Conservation (phyloP, 1,140 invertebrate genomes). For the Lepidurus apus region DNA sequence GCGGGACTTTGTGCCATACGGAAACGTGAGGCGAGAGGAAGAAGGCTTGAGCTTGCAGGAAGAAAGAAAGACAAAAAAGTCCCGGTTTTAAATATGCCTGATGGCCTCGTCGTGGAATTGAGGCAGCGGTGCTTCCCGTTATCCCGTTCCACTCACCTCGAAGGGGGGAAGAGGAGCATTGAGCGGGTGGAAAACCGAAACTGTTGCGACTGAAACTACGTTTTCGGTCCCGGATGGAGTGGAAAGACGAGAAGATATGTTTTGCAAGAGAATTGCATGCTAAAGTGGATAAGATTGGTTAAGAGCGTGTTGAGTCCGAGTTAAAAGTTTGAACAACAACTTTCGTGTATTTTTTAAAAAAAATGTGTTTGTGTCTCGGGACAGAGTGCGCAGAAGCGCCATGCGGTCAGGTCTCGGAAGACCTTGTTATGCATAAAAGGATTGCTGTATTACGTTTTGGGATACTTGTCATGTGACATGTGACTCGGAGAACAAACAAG, state of each 20-base stretch:
- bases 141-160: conserved; percentile 1
- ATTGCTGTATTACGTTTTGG: not conserved
- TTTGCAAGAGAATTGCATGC: too few relatives aligned
- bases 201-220: not conserved
- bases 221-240: too few relatives aligned
- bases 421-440: conserved; percentile 19
- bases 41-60: not conserved
- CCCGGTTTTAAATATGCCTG: conserved; percentile 17
- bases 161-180: not conserved
- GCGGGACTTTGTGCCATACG: not conserved
- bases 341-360: not conserved
- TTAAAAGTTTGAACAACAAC: not conserved
- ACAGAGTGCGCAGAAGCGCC: not conserved
- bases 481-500: not conserved
- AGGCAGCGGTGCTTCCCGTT: conserved; percentile 16
- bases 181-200: not conserved
- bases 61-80: not conserved
- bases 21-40: not conserved
- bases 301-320: not conserved
- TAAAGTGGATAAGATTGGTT: too few relatives aligned
- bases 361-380: not conserved
- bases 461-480: not conserved
- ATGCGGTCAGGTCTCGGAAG: not conserved
- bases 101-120: not conserved
- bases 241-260: too few relatives aligned